Percentiles rank a stretch among this genome's conserved stretches.
These are phyloP conservation scores for Siniperca chuatsi DNA, from an alignment of 2,113 vertebrate species.

Conservation along the genomic window DNA sequence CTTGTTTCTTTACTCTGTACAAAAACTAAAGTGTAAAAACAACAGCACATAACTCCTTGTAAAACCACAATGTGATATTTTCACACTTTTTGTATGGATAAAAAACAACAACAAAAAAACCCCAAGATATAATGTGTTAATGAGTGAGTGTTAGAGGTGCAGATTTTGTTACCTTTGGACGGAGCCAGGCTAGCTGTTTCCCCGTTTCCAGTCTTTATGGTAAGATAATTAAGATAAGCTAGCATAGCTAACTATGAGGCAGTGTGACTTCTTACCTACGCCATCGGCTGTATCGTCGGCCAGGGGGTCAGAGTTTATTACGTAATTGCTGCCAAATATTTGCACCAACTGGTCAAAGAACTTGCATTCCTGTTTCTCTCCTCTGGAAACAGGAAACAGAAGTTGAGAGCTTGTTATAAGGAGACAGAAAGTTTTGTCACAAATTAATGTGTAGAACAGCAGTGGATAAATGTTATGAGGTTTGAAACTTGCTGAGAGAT, in stretches of 20 bases:
- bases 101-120: too few species aligned
- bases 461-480: background rate
- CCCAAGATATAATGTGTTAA: background rate
- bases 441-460: background rate
- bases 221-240: too few species aligned
- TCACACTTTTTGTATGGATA: too few species aligned
- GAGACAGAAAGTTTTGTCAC: background rate
- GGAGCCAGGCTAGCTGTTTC: too few species aligned
- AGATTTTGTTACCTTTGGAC: background rate
- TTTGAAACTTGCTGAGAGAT: background rate
- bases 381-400: slow-evolving; percentile 58
- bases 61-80: too few species aligned
- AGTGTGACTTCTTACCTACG: slow-evolving; percentile 51
- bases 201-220: too few species aligned
- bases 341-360: slow-evolving; percentile 76
- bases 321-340: slow-evolving; percentile 74
- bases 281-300: slow-evolving; percentile 55
- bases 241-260: background rate
- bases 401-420: background rate
- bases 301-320: slow-evolving; percentile 55
- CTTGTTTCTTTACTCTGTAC: too few species aligned
- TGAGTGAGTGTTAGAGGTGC: background rate
- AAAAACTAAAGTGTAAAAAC: too few species aligned
- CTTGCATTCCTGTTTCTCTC: slow-evolving; percentile 80
- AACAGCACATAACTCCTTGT: too few species aligned